These are phyloP conservation scores for Dolichopus griseipennis DNA, from an alignment of 2,888 invertebrate species.

Conservation along the genomic window DNA sequence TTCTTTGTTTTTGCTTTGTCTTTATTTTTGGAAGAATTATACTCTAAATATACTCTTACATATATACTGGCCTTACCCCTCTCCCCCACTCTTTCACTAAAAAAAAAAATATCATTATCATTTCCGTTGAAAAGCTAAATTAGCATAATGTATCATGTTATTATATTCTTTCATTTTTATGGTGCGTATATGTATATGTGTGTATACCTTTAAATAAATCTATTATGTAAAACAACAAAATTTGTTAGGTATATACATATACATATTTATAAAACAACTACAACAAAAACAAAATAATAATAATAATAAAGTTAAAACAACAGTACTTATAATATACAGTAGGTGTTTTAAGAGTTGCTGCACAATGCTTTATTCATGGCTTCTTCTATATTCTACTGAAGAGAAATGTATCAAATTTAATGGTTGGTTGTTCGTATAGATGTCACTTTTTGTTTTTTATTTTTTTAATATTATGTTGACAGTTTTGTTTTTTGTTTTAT, in stretches of 20 bases:
- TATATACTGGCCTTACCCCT: no score
- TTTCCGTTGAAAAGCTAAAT: conserved; percentile 3
- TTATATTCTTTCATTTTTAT: background rate
- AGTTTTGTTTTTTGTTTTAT: background rate
- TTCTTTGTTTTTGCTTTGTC: no score
- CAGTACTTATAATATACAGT: background rate
- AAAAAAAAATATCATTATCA: conserved; percentile 2
- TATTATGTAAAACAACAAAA: no score
- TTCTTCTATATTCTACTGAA: background rate
- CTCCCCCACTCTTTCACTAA: background rate
- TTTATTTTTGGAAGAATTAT: no score
- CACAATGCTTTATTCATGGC: background rate
- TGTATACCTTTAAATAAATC: no score
- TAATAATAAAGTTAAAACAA: background rate
- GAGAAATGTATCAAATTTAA: background rate
- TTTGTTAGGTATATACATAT: background rate
- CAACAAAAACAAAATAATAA: no score
- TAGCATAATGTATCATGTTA: conserved; percentile 1
- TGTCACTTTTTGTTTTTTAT: background rate
- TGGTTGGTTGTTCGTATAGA: conserved; percentile 1
- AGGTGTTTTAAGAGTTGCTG: background rate
- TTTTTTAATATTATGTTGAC: background rate
- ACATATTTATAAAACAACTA: background rate
- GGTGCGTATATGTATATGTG: background rate
- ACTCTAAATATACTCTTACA: no score